These are phyloP conservation scores for Achlya flavicornis DNA, from an alignment of 2,888 invertebrate genomes.

Conservation along the genomic window DNA sequence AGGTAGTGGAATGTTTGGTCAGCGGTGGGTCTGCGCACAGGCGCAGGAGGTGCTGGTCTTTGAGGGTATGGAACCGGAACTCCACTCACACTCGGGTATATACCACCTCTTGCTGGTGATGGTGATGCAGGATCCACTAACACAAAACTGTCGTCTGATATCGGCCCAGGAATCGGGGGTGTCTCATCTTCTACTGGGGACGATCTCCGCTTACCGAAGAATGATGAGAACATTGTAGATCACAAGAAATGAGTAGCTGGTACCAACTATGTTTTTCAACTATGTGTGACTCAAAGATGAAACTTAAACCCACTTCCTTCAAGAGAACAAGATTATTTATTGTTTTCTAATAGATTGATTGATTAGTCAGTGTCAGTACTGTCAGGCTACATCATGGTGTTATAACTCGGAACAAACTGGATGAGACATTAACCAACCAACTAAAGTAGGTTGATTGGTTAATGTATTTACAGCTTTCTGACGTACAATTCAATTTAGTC, in stretches of 20 bases:
- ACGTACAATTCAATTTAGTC: too few relatives aligned
- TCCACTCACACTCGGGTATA: slow-evolving; percentile 68
- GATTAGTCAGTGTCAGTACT: too few relatives aligned
- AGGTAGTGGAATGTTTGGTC: slow-evolving; percentile 77
- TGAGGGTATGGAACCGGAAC: slow-evolving; percentile 46
- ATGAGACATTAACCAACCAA: too few relatives aligned
- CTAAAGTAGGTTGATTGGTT: too few relatives aligned
- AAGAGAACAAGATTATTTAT: too few relatives aligned
- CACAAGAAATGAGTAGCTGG: background rate
- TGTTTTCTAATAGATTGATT: too few relatives aligned
- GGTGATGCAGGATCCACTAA: slow-evolving; percentile 62
- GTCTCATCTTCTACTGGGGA: slow-evolving; percentile 75
- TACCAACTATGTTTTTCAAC: background rate
- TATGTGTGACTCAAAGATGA: too few relatives aligned
- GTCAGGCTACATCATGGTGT: too few relatives aligned
- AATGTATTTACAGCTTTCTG: too few relatives aligned
- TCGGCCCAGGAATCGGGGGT: slow-evolving; percentile 75
- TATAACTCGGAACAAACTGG: too few relatives aligned
- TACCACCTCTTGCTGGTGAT: slow-evolving; percentile 35
- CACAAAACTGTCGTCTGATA: slow-evolving; percentile 70
- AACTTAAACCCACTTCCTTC: too few relatives aligned
- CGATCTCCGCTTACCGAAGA: slow-evolving; percentile 75
- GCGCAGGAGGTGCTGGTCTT: slow-evolving; percentile 65
- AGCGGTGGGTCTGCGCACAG: slow-evolving; percentile 40
- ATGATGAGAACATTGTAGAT: slow-evolving; percentile 72